Evolutionary conservation across 1,140 invertebrate genomes (phyloP).

Genomic region (Campodea augens): DNA sequence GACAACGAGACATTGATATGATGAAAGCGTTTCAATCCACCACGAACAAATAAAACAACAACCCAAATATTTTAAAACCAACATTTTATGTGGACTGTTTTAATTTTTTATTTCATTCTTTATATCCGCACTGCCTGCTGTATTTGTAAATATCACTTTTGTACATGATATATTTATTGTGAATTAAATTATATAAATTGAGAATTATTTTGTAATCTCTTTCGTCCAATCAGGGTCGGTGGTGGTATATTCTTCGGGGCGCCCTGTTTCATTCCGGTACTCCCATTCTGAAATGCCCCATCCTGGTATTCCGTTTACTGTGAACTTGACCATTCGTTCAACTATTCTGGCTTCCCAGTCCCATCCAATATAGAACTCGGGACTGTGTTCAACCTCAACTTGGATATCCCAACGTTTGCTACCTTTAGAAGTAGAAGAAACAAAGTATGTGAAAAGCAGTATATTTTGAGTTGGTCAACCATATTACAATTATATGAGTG

Average conservation of each 20-base stretch:
- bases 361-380: slow-evolving; percentile 41
- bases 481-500: neutral
- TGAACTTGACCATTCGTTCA: slow-evolving; percentile 36
- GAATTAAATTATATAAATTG: too few species aligned
- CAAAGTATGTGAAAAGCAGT: slow-evolving; percentile 2
- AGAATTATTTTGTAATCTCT: neutral
- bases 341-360: slow-evolving; percentile 41
- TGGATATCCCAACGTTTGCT: slow-evolving; percentile 26
- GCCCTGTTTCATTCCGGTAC: slow-evolving; percentile 30
- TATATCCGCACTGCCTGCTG: too few species aligned
- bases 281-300: slow-evolving; percentile 46
- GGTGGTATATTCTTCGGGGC: slow-evolving; percentile 13
- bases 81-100: neutral
- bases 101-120: neutral
- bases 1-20: slow-evolving; percentile 24
- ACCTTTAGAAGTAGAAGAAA: slow-evolving; percentile 26
- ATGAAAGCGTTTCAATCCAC: slow-evolving; percentile 18
- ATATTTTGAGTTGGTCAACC: neutral
- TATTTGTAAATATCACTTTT: too few species aligned
- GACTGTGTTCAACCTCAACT: slow-evolving; percentile 34
- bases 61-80: neutral
- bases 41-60: neutral
- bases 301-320: slow-evolving; percentile 40
- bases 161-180: too few species aligned
- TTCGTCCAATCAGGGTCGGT: slow-evolving; percentile 17